Conservation (phyloP, 1,140 invertebrate species). For the Drosophila mojavensis region DNA sequence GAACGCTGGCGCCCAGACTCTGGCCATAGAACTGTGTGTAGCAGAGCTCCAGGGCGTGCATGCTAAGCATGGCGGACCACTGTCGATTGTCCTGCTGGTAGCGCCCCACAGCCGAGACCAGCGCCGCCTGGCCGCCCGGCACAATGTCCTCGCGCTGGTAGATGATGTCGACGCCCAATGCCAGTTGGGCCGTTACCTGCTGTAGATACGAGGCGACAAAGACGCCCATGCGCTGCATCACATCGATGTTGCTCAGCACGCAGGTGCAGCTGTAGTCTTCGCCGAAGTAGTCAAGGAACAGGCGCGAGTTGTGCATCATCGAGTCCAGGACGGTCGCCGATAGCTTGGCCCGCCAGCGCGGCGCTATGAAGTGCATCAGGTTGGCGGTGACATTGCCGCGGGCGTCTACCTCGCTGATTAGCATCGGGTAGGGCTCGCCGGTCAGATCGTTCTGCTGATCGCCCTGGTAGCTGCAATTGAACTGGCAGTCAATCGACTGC, state of each 20-base stretch:
- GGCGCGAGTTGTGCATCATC: neutral
- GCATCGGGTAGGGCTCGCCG: constrained; percentile 16
- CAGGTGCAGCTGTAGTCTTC: constrained; percentile 18
- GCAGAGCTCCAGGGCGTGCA: constrained; percentile 34
- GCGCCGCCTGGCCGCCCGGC: constrained; percentile 18
- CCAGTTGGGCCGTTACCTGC: constrained; percentile 25
- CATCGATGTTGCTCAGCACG: constrained; percentile 28
- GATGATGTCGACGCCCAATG: constrained; percentile 29
- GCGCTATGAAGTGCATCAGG: constrained; percentile 14
- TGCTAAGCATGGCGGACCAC: constrained; percentile 35
- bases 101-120: constrained; percentile 28
- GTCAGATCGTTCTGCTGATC: neutral
- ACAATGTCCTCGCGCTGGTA: constrained; percentile 37
- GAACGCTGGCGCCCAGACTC: constrained; percentile 27
- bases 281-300: constrained; percentile 36
- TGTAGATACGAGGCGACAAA: constrained; percentile 42
- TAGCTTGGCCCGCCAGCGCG: constrained; percentile 14
- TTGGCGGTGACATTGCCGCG: constrained; percentile 23
- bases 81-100: constrained; percentile 17
- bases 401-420: constrained; percentile 28
- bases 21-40: constrained; percentile 32
- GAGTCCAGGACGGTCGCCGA: constrained; percentile 1
- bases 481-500: neutral
- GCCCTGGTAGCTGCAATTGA: constrained; percentile 28
- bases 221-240: constrained; percentile 11